Conservation (phyloP, 2,888 invertebrate species). For the Lordiphosa fenestrarum region DNA sequence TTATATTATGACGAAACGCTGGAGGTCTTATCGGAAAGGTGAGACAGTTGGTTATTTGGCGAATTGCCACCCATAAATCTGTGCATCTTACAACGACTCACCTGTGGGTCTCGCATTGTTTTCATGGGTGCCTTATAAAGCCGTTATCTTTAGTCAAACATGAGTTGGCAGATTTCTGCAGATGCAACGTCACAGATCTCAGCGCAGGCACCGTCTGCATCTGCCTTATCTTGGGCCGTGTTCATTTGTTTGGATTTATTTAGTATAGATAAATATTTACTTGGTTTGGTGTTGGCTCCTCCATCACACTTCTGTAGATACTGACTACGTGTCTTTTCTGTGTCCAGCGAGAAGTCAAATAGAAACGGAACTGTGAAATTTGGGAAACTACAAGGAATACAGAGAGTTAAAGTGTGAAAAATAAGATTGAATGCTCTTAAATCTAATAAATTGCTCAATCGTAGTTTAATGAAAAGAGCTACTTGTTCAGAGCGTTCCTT, state of each 20-base stretch:
- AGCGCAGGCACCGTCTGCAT: neutral
- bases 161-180: neutral
- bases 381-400: too few species aligned
- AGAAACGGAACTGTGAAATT: too few species aligned
- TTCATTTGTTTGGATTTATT: neutral
- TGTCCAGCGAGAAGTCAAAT: too few species aligned
- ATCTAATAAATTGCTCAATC: too few species aligned
- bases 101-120: neutral
- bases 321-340: too few species aligned
- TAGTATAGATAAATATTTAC: neutral
- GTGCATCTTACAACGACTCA: neutral
- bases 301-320: neutral
- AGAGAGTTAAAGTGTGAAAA: too few species aligned
- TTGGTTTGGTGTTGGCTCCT: neutral
- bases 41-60: constrained; percentile 16
- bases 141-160: neutral
- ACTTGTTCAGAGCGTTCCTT: too few species aligned
- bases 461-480: too few species aligned
- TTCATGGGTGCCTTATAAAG: neutral
- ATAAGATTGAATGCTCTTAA: too few species aligned
- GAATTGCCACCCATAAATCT: constrained; percentile 4
- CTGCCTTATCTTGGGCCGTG: neutral
- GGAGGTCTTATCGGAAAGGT: constrained; percentile 13
- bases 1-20: constrained; percentile 20
- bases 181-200: constrained; percentile 1